phyloP scores from a whole-genome alignment of 1,140 invertebrate genomes.

The Hydropsyche tenuis region DNA sequence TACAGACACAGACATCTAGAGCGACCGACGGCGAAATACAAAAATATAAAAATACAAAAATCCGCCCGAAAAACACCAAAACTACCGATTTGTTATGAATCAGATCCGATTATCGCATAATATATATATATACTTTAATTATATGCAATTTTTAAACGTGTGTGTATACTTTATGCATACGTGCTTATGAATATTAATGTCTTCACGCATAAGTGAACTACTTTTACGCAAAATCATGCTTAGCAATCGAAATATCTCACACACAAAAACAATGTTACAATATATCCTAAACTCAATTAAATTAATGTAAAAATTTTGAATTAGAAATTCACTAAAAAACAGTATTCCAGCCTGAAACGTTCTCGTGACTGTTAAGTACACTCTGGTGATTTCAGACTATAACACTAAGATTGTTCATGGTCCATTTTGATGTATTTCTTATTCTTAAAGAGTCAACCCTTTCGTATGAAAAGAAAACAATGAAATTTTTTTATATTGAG shows the following conservation, averaged over 20 bases:
- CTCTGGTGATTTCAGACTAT: background rate
- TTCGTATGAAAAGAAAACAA: background rate
- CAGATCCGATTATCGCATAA: slow-evolving; percentile 36
- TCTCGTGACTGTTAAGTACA: background rate
- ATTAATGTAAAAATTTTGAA: background rate
- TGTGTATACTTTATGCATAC: slow-evolving; percentile 15
- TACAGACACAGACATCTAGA: slow-evolving; percentile 40
- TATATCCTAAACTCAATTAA: background rate
- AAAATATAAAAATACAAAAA: slow-evolving; percentile 47
- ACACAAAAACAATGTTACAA: background rate
- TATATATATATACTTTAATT: slow-evolving; percentile 8
- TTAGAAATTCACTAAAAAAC: slow-evolving; percentile 3
- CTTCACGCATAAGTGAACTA: slow-evolving; percentile 7
- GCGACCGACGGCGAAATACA: slow-evolving; percentile 42
- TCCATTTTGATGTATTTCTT: slow-evolving; percentile 18
- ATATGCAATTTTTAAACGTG: background rate
- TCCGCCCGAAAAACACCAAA: slow-evolving; percentile 40
- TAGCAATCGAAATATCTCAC: slow-evolving; percentile 8
- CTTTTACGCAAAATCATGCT: slow-evolving; percentile 13
- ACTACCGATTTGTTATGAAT: slow-evolving; percentile 36
- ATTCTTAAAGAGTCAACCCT: background rate
- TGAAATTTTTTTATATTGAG: slow-evolving; percentile 10
- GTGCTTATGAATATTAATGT: slow-evolving; percentile 3
- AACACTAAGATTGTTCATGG: slow-evolving; percentile 10
- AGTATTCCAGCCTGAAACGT: background rate